phyloP scores from a whole-genome alignment of 2,888 invertebrate species.

The Punctoribates punctum region DNA sequence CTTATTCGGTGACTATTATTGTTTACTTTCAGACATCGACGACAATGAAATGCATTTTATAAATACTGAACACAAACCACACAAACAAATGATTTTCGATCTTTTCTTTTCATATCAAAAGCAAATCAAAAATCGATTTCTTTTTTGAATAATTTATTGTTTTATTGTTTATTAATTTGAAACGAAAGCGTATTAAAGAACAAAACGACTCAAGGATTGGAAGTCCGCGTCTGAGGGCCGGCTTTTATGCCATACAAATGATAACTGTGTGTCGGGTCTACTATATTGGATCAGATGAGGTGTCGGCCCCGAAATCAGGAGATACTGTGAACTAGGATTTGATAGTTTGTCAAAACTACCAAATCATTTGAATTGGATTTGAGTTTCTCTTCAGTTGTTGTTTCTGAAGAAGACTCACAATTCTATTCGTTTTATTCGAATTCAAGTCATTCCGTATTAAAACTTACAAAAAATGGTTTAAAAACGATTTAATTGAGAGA shows the following conservation, averaged over 20 bases:
- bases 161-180: not conserved
- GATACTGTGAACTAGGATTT: not conserved
- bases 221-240: constrained; percentile 26
- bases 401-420: not conserved
- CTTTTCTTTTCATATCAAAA: constrained; percentile 5
- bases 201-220: not conserved
- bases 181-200: not conserved
- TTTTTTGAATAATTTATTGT: not conserved
- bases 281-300: no score
- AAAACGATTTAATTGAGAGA: not conserved
- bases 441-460: constrained; percentile 12
- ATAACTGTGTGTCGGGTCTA: no score
- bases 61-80: not conserved
- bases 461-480: not conserved
- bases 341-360: not conserved
- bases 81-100: not conserved
- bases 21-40: not conserved
- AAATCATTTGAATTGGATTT: not conserved
- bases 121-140: not conserved
- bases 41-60: constrained; percentile 23
- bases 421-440: not conserved
- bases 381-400: not conserved
- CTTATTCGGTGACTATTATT: constrained; percentile 7
- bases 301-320: not conserved
- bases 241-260: not conserved